These are phyloP conservation scores for Archips crataeganus DNA, from an alignment of 2,888 invertebrate genomes.

Conservation along the genomic window DNA sequence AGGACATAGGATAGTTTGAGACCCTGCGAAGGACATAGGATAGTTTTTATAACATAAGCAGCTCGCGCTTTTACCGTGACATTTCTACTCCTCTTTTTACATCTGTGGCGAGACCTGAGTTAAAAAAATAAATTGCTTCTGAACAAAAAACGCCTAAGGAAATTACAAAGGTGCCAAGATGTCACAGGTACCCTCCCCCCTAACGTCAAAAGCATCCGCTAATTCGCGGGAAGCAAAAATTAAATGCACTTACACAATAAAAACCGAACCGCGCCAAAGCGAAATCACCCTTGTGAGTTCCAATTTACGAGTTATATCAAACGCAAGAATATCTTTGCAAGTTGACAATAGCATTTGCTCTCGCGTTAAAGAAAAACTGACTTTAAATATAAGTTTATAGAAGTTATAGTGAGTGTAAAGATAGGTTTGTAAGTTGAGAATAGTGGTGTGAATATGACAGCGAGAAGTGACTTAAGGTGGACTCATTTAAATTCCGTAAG, in stretches of 20 bases:
- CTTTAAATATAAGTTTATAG: background rate
- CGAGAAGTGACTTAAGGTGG: slow-evolving; percentile 54
- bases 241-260: slow-evolving; percentile 46
- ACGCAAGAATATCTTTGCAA: slow-evolving; percentile 35
- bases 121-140: slow-evolving; percentile 8
- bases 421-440: slow-evolving; percentile 41
- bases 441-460: slow-evolving; percentile 57
- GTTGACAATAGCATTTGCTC: slow-evolving; percentile 36
- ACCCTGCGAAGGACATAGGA: no score
- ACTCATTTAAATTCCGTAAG: slow-evolving; percentile 51
- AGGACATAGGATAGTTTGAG: no score
- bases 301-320: background rate
- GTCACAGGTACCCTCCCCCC: slow-evolving; percentile 22
- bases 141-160: slow-evolving; percentile 22
- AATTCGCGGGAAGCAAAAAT: slow-evolving; percentile 56
- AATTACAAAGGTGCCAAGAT: slow-evolving; percentile 37
- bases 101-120: background rate
- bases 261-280: background rate
- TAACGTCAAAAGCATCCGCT: slow-evolving; percentile 58
- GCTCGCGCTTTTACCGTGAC: no score
- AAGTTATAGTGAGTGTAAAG: background rate
- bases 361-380: background rate
- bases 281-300: slow-evolving; percentile 3
- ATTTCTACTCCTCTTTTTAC: background rate
- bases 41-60: no score